A percentile compares a stretch with the other conserved stretches of the same genome.
Conservation (phyloP, 2,888 invertebrate species). For the Epirrhoe tristata region DNA sequence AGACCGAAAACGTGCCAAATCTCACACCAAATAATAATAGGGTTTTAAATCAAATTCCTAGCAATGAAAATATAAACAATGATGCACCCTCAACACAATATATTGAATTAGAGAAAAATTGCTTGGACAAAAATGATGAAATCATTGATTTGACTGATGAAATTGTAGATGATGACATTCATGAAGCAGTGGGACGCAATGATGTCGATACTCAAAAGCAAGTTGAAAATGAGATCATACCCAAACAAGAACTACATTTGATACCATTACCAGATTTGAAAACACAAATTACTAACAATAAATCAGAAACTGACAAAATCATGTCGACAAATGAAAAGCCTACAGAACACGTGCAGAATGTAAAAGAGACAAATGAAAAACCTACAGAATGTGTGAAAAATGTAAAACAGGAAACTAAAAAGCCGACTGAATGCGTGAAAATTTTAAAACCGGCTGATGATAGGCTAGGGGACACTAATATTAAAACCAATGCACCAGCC, state of each 20-base stretch:
- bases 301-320: background rate
- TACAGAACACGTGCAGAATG: background rate
- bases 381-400: background rate
- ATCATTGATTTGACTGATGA: conserved; percentile 20
- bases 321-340: background rate
- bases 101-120: background rate
- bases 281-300: background rate
- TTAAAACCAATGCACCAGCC: background rate
- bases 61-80: background rate
- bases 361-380: background rate
- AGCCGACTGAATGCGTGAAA: too few species aligned
- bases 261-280: conserved; percentile 9
- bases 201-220: conserved; percentile 7
- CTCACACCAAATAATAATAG: background rate
- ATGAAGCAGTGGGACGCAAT: background rate
- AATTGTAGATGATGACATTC: background rate
- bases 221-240: background rate
- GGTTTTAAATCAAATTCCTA: background rate
- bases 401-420: too few species aligned
- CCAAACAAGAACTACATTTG: conserved; percentile 6
- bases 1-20: background rate
- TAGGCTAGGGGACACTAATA: background rate
- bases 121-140: background rate
- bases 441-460: background rate
- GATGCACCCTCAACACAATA: background rate